Percentiles rank a stretch among this genome's conserved stretches.
phyloP scores from a whole-genome alignment of 53 echinoderm and acorn worm genomes.

The Holothuria scabra region DNA sequence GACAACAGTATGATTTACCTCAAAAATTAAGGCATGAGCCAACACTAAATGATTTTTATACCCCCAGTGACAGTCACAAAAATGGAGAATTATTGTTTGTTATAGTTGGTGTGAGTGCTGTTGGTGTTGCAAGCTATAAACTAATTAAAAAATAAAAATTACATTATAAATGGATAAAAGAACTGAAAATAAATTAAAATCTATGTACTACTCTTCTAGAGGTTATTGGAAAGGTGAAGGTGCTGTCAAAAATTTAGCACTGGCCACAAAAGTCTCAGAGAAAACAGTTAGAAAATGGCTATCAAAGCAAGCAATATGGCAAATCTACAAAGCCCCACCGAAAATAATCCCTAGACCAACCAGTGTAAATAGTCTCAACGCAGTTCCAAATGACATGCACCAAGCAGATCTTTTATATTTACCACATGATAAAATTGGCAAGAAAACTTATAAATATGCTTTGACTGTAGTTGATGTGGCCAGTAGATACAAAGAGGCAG shows the following conservation, averaged over 20 bases:
- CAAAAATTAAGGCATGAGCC: background rate
- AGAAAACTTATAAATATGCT: conserved; percentile 13
- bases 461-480: conserved; percentile 5
- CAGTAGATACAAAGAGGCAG: background rate
- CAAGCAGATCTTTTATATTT: background rate
- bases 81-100: background rate
- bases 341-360: no score
- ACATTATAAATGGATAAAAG: no score
- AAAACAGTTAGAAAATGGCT: no score
- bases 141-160: background rate
- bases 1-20: background rate
- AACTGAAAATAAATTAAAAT: no score
- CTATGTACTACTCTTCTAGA: no score
- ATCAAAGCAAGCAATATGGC: no score
- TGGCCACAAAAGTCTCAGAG: no score
- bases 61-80: background rate
- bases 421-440: conserved; percentile 1
- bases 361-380: no score
- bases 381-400: no score
- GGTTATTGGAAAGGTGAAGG: no score
- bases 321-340: no score
- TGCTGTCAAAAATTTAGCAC: no score
- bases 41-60: background rate
- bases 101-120: background rate
- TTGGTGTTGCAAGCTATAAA: background rate